Conservation (phyloP, 1,140 invertebrate genomes). For the Teleopsis dalmanni region DNA sequence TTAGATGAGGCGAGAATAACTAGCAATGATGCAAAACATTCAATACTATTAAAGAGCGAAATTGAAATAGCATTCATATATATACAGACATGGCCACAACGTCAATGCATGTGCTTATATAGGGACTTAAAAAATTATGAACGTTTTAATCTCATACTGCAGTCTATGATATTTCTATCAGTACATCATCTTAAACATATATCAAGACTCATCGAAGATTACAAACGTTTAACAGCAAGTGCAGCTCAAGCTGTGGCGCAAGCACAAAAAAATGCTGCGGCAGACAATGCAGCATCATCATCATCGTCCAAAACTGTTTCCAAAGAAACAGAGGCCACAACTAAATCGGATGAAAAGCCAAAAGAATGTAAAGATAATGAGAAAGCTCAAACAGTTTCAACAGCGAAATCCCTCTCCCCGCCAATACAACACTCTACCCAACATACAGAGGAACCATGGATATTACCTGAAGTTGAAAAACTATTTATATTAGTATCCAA, state of each 20-base stretch:
- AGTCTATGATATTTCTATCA: constrained; percentile 67
- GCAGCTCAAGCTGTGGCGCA: constrained; percentile 32
- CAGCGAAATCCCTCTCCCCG: background rate
- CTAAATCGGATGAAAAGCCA: too few relatives aligned
- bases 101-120: constrained; percentile 88
- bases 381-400: background rate
- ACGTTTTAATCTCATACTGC: constrained; percentile 75
- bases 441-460: constrained; percentile 52
- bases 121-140: constrained; percentile 85
- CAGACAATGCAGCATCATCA: background rate
- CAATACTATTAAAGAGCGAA: constrained; percentile 55
- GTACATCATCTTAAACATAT: constrained; percentile 67
- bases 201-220: constrained; percentile 50
- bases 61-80: constrained; percentile 60
- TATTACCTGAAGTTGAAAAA: constrained; percentile 67
- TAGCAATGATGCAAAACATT: constrained; percentile 54
- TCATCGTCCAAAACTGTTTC: background rate
- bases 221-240: constrained; percentile 30
- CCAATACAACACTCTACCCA: constrained; percentile 16
- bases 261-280: constrained; percentile 14
- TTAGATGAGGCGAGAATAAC: constrained; percentile 54
- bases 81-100: constrained; percentile 63
- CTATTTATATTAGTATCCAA: constrained; percentile 71
- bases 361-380: too few relatives aligned
- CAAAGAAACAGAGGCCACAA: too few relatives aligned